These are phyloP conservation scores for Colistium nudipinnis DNA, from an alignment of 2,113 vertebrate species.

Conservation along the genomic window DNA sequence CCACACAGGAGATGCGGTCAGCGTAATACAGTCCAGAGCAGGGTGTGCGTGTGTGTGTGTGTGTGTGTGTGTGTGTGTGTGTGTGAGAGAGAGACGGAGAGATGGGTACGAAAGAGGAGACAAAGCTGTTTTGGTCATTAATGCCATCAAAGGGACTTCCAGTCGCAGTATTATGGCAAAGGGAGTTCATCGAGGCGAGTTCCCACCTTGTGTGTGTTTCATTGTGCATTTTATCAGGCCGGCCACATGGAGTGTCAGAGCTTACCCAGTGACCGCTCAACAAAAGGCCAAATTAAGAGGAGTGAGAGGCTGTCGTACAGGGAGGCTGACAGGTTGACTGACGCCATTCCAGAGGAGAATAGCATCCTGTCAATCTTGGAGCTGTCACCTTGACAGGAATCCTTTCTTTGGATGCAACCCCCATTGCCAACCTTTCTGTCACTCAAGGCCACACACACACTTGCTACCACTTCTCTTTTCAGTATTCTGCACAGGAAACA, in stretches of 20 bases:
- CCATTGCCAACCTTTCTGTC: conserved; percentile 75
- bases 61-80: conserved; percentile 42
- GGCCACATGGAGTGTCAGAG: conserved; percentile 72
- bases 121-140: conserved; percentile 73
- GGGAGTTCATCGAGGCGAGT: conserved; percentile 63
- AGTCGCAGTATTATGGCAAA: conserved; percentile 47
- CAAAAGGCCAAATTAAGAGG: conserved; percentile 82
- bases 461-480: conserved; percentile 37
- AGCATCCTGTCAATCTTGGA: conserved; percentile 76
- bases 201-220: conserved; percentile 50
- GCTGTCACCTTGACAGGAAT: conserved; percentile 79
- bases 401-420: conserved; percentile 76
- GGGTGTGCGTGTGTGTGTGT: conserved; percentile 15
- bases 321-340: conserved; percentile 77
- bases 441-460: conserved; percentile 72
- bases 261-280: conserved; percentile 74
- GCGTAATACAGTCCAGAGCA: conserved; percentile 45
- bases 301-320: conserved; percentile 70
- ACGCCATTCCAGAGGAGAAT: conserved; percentile 74
- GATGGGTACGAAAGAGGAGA: conserved; percentile 54
- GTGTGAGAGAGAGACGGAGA: conserved; percentile 16
- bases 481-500: conserved; percentile 46
- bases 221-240: conserved; percentile 78
- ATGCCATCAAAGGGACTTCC: conserved; percentile 65
- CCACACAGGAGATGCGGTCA: conserved; percentile 61